A percentile compares a stretch with the other conserved stretches of the same genome.
Conservation (phyloP, 2,797 vertebrate genomes). For the Leucoraja ocellata region DNA sequence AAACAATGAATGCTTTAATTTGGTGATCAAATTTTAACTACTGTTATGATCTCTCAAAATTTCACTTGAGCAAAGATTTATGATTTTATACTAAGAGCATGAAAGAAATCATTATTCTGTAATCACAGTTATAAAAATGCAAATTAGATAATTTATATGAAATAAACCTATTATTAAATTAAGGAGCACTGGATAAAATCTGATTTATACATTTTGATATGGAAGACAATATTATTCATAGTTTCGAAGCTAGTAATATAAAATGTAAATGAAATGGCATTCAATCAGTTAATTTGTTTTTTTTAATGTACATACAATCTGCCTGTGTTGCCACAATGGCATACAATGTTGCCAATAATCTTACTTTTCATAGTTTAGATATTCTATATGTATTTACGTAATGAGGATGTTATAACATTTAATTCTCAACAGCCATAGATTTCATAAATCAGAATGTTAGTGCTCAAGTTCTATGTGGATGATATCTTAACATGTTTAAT, state of each 20-base stretch:
- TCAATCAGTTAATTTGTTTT: background rate
- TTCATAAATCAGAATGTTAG: background rate
- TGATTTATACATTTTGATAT: constrained; percentile 16
- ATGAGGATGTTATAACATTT: background rate
- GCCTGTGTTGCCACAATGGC: too few relatives aligned
- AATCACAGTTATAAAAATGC: background rate
- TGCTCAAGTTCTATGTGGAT: background rate
- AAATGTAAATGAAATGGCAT: background rate
- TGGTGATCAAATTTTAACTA: too few relatives aligned
- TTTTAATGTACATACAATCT: too few relatives aligned
- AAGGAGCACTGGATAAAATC: background rate
- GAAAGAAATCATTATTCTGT: background rate
- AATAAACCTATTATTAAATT: constrained; percentile 23
- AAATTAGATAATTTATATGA: constrained; percentile 7
- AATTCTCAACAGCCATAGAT: background rate
- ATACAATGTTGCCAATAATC: background rate
- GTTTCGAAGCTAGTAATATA: background rate
- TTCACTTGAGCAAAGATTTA: background rate
- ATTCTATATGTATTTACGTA: background rate
- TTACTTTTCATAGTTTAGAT: background rate
- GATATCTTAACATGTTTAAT: background rate
- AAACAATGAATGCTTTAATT: too few relatives aligned
- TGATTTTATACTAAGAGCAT: background rate
- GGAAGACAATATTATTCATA: constrained; percentile 1
- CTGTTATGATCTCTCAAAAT: background rate